Percentiles rank a stretch among this genome's conserved stretches.
These are phyloP conservation scores for Cryptops parisi DNA, from an alignment of 2,888 invertebrate genomes.

Conservation along the genomic window DNA sequence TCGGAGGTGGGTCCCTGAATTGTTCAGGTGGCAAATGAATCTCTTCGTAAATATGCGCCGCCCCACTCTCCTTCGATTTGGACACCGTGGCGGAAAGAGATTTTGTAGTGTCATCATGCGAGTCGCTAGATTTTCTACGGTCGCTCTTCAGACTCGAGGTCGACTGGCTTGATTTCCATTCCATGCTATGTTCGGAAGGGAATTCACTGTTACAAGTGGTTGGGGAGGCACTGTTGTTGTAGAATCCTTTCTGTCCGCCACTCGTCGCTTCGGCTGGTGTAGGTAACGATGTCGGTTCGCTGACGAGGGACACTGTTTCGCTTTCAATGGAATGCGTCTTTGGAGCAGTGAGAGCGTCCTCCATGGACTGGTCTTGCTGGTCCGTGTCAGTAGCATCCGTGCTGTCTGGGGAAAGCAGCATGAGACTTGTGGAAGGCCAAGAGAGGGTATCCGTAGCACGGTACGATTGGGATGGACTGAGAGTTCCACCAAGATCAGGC, in stretches of 20 bases:
- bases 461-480: constrained; percentile 19
- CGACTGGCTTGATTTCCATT: constrained; percentile 1
- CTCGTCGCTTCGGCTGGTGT: constrained; percentile 7
- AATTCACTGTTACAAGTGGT: constrained; percentile 12
- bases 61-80: neutral
- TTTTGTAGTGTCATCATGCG: neutral
- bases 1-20: constrained; percentile 49
- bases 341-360: neutral
- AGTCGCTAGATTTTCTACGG: neutral
- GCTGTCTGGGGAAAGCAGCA: constrained; percentile 5
- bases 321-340: neutral
- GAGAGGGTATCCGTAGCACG: constrained; percentile 4
- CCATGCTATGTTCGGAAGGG: constrained; percentile 1
- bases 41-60: constrained; percentile 34
- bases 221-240: neutral
- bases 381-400: constrained; percentile 4
- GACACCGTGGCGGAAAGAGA: neutral
- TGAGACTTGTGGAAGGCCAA: constrained; percentile 9
- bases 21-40: constrained; percentile 60
- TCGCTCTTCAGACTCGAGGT: neutral
- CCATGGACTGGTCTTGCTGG: neutral
- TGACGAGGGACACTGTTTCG: neutral
- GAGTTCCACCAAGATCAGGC: constrained; percentile 26
- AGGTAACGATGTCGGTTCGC: neutral
- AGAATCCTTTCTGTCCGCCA: neutral